These are phyloP conservation scores for Parascotia fuliginaria DNA, from an alignment of 2,888 invertebrate genomes.

Conservation along the genomic window DNA sequence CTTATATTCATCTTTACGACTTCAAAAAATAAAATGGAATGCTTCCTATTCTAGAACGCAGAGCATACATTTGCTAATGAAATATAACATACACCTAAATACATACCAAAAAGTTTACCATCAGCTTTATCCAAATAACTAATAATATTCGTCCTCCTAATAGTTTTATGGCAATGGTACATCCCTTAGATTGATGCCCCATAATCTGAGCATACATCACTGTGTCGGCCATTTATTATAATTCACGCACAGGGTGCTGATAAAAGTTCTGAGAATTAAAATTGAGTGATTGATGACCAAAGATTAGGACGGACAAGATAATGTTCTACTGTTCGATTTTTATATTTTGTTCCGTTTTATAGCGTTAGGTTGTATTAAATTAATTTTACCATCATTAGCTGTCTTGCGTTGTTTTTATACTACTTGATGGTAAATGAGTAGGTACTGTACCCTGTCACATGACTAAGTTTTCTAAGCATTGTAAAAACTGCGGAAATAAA, in stretches of 20 bases:
- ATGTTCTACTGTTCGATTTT: conserved; percentile 9
- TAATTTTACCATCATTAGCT: too few species aligned
- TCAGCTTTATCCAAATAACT: conserved; percentile 25
- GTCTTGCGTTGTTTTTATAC: too few species aligned
- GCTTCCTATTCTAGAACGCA: too few species aligned
- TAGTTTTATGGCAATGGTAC: conserved; percentile 47
- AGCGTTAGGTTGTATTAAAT: too few species aligned
- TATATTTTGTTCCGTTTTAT: neutral
- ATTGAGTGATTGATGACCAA: conserved; percentile 38
- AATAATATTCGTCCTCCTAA: conserved; percentile 31
- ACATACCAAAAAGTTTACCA: conserved; percentile 3
- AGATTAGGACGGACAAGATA: conserved; percentile 21
- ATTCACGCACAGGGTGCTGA: conserved; percentile 50
- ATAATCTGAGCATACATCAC: conserved; percentile 67
- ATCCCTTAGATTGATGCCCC: conserved; percentile 55
- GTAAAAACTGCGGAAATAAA: too few species aligned
- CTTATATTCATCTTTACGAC: too few species aligned
- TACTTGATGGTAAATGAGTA: too few species aligned
- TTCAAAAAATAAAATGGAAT: too few species aligned
- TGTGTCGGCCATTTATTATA: conserved; percentile 66
- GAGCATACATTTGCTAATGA: neutral
- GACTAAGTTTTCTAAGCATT: too few species aligned
- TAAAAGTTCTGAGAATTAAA: conserved; percentile 30
- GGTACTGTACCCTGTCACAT: too few species aligned
- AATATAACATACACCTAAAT: neutral